These are phyloP conservation scores for Drosophila nebulosa DNA, from an alignment of 1,140 invertebrate species.

Conservation along the genomic window DNA sequence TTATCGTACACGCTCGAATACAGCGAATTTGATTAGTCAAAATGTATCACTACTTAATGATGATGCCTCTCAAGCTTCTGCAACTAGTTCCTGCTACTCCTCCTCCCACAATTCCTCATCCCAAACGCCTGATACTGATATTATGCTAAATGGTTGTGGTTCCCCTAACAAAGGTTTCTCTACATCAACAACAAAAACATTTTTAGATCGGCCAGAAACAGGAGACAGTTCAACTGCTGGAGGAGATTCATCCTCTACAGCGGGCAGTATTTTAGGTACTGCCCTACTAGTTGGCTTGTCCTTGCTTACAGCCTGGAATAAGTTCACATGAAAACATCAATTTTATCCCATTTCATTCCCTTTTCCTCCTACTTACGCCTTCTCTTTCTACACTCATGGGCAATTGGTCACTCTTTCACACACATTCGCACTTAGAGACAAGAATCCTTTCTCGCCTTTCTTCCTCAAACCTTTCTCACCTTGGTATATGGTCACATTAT, in stretches of 20 bases:
- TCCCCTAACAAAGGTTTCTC: constrained; percentile 15
- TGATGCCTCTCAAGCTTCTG: constrained; percentile 31
- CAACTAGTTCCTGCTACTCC: constrained; percentile 49
- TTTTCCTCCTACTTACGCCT: too few relatives aligned
- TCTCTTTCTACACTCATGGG: not conserved
- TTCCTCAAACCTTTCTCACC: not conserved
- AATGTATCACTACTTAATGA: constrained; percentile 58
- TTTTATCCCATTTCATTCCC: not conserved
- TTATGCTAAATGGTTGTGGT: constrained; percentile 54
- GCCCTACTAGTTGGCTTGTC: constrained; percentile 69
- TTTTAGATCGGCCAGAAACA: not conserved
- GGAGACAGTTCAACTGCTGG: not conserved
- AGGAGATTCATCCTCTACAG: constrained; percentile 18
- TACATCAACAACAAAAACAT: not conserved
- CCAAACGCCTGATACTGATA: constrained; percentile 19
- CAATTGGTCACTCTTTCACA: not conserved
- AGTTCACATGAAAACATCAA: constrained; percentile 22
- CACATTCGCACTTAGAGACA: not conserved
- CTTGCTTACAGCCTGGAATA: constrained; percentile 69
- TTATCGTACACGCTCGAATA: constrained; percentile 67
- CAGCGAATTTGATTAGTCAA: constrained; percentile 63
- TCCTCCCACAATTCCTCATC: not conserved
- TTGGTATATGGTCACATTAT: not conserved
- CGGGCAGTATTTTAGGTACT: constrained; percentile 62
- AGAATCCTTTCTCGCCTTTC: not conserved